Base-by-base conservation (phyloP, 2,113 vertebrate species). In the Eurystomus gularis region DNA sequence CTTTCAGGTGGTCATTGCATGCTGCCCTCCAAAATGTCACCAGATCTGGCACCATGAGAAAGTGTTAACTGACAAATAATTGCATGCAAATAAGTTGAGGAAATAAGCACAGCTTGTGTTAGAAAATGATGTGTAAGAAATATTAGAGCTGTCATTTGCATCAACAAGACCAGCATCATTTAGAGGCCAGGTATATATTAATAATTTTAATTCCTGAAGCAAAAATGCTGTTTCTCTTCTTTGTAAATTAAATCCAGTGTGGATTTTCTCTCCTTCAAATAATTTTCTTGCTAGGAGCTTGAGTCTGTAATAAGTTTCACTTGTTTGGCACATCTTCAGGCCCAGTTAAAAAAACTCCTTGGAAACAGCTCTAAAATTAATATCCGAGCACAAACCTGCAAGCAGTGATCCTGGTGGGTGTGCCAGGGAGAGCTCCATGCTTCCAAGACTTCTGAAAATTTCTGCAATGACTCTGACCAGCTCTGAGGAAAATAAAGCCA, bases 331-430 rank as follows among this genome's bases (percentile, higher is more conserved):
- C 18, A 29, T 87, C 21, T 54, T 94, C 24, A 10, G 40, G 40
- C 48, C 61, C 28, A 35, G 69, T 94, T 93, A 91, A 95, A 82
- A 86, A 89, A 86, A 91, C 15, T 79, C 44, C 10, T 89, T 94
- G 88, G 88, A 94, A 90, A 28, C 87, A 16, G n/a, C 82, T 94
- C 57, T 92, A 46, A 75, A 96, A 81, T 79, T 57, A 77, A 94
- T 86, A 66, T 88, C 72, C 77, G 60, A 88, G 81, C 48, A 81
- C 60, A 90, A 86, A 96, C 64, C 51, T 88, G 90, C 69, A 73
- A 82, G 55, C 60, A 86, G 77, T 49, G 91, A 84, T 82, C 37
- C 57, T 3, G 1, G 12, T 24, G 73, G 52, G 44, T 88, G 54
- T 71, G 76, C 86, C 92, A 94, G 69, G 55, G 40, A 76, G 42